phyloP scores from a whole-genome alignment of 1,140 invertebrate genomes.

The Drosophila arawakana region DNA sequence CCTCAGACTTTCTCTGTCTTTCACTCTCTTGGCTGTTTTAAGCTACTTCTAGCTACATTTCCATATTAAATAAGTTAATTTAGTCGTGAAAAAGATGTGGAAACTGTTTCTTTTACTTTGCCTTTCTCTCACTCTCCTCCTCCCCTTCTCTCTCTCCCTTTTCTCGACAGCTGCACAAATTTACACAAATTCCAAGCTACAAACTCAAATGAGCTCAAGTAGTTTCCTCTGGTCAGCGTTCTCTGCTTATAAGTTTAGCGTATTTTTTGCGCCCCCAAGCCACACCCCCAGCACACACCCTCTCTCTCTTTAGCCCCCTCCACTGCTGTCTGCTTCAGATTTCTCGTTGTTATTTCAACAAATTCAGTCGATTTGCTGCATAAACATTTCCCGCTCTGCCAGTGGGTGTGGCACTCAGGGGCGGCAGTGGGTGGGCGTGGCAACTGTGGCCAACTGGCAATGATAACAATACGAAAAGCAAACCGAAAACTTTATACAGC shows the following conservation, averaged over 20 bases:
- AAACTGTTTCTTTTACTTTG: too few species aligned
- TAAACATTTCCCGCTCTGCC: conserved; percentile 62
- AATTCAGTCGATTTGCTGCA: conserved; percentile 83
- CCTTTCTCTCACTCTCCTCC: background rate
- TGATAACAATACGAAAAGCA: conserved; percentile 54
- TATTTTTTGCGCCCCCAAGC: conserved; percentile 38
- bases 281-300: background rate
- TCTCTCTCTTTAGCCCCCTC: background rate
- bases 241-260: conserved; percentile 71
- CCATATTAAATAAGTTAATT: too few species aligned
- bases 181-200: conserved; percentile 47
- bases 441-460: conserved; percentile 33
- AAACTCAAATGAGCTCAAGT: conserved; percentile 70
- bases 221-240: conserved; percentile 8
- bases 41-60: too few species aligned
- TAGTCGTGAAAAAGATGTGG: too few species aligned
- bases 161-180: conserved; percentile 63
- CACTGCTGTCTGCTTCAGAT: conserved; percentile 21
- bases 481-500: conserved; percentile 27
- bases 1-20: too few species aligned
- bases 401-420: background rate
- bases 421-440: conserved; percentile 16
- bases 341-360: conserved; percentile 74
- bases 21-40: too few species aligned
- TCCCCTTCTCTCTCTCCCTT: background rate